phyloP scores from a whole-genome alignment of 2,113 vertebrate genomes.

The Catharus minimus region DNA sequence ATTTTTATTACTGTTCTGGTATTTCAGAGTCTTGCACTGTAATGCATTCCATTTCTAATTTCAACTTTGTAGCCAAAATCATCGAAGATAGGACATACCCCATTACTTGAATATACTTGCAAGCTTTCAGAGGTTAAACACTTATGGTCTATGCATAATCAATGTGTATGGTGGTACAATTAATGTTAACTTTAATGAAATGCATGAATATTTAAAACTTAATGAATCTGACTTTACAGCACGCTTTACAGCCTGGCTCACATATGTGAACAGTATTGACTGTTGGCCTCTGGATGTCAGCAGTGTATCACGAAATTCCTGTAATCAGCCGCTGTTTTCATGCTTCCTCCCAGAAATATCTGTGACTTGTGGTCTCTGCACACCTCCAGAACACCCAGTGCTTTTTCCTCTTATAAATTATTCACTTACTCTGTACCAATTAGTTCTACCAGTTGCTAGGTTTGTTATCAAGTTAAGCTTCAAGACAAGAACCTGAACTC shows the following conservation, averaged over 20 bases:
- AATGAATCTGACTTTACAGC: constrained; percentile 42
- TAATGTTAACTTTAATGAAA: constrained; percentile 68
- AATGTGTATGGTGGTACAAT: constrained; percentile 51
- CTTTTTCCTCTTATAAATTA: constrained; percentile 82
- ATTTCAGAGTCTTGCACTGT: not conserved
- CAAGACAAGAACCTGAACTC: constrained; percentile 83
- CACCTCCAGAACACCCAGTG: constrained; percentile 71
- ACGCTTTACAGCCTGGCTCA: not conserved
- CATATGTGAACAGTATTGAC: constrained; percentile 50
- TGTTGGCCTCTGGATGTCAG: constrained; percentile 82
- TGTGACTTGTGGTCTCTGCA: constrained; percentile 59
- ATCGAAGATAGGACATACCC: constrained; percentile 7
- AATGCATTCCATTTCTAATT: constrained; percentile 5
- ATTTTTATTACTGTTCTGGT: not conserved
- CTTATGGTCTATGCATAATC: constrained; percentile 55
- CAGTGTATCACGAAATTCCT: constrained; percentile 62
- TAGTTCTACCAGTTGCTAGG: constrained; percentile 84
- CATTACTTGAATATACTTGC: constrained; percentile 47
- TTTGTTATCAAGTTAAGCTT: constrained; percentile 85
- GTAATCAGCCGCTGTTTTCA: constrained; percentile 15
- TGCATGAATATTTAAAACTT: constrained; percentile 60
- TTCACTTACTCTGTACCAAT: constrained; percentile 83
- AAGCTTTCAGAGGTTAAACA: constrained; percentile 66
- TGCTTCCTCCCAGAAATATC: constrained; percentile 68
- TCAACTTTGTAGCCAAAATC: constrained; percentile 7